These are phyloP conservation scores for Brachycybe producta DNA, from an alignment of 2,888 invertebrate genomes.

Conservation along the genomic window DNA sequence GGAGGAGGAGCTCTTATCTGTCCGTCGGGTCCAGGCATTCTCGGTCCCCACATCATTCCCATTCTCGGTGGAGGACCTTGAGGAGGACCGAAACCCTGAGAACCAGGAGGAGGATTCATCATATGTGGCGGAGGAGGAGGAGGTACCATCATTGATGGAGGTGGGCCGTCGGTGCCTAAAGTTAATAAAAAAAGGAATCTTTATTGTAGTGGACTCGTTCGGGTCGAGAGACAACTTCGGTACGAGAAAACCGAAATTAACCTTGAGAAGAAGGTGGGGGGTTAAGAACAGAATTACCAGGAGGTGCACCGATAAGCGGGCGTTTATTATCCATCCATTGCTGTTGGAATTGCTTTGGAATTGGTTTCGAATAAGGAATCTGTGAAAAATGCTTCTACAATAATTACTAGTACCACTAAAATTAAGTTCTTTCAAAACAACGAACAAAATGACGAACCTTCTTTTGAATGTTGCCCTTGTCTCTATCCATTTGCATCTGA, in stretches of 20 bases:
- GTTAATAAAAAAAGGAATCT: background rate
- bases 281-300: background rate
- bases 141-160: background rate
- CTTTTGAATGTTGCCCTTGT: constrained; percentile 14
- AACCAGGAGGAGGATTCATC: background rate
- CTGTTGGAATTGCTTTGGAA: constrained; percentile 91
- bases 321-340: constrained; percentile 55
- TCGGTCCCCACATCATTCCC: constrained; percentile 3
- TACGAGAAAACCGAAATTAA: too few relatives aligned
- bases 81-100: background rate
- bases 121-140: background rate
- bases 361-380: constrained; percentile 89
- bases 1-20: background rate
- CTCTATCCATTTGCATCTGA: constrained; percentile 15
- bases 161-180: background rate
- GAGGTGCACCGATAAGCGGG: constrained; percentile 18
- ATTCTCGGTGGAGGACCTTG: constrained; percentile 8
- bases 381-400: constrained; percentile 23
- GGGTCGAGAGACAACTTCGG: background rate
- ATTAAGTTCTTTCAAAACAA: background rate
- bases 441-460: constrained; percentile 16
- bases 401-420: background rate
- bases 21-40: background rate
- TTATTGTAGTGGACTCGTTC: background rate
- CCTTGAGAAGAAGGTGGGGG: background rate